phyloP scores from a whole-genome alignment of 2,797 vertebrate genomes.

The Thalassophryne amazonica region DNA sequence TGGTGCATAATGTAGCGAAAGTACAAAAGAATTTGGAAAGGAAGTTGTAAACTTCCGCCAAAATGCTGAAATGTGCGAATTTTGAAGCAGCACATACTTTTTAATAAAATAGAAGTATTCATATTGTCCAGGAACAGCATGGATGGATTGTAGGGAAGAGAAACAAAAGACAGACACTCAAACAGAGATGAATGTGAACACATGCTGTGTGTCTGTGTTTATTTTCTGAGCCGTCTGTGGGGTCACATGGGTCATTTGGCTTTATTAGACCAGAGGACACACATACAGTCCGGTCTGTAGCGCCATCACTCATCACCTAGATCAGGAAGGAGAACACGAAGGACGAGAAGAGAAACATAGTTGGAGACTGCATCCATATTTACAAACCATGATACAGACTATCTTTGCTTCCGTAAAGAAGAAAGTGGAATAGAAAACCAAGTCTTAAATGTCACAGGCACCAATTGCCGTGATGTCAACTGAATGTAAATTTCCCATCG shows the following conservation, averaged over 20 bases:
- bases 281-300: constrained; percentile 28
- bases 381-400: constrained; percentile 4
- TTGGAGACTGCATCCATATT: constrained; percentile 18
- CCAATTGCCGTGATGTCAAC: constrained; percentile 11
- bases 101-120: too few relatives aligned
- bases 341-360: constrained; percentile 18
- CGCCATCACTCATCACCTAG: constrained; percentile 35
- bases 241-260: constrained; percentile 31
- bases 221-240: constrained; percentile 15
- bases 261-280: constrained; percentile 40
- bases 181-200: neutral
- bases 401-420: neutral
- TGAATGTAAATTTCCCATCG: constrained; percentile 9
- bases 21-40: too few relatives aligned
- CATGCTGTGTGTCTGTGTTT: constrained; percentile 30
- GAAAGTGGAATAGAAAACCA: neutral
- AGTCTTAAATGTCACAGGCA: neutral
- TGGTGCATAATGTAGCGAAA: too few relatives aligned
- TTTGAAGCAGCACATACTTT: too few relatives aligned
- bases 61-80: too few relatives aligned
- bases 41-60: too few relatives aligned
- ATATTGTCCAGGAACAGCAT: neutral
- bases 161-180: neutral
- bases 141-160: too few relatives aligned
- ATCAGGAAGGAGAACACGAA: constrained; percentile 1